Base-by-base conservation (phyloP, 2,888 invertebrate genomes). In the Timandra comae region DNA sequence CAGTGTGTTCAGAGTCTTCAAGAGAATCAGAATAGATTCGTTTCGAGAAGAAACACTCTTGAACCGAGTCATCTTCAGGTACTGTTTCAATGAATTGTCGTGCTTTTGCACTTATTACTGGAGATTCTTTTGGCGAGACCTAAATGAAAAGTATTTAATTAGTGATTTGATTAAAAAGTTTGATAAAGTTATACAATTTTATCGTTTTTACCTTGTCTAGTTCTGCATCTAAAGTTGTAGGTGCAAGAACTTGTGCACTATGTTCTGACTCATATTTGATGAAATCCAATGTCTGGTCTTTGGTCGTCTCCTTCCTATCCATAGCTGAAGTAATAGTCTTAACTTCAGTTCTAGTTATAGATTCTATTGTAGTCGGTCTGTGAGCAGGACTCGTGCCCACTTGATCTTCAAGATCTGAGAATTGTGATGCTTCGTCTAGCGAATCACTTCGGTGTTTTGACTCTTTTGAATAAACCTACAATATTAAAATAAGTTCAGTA, bases 1-100 rank as follows among this genome's bases (percentile, higher is more conserved):
- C 86, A 1, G 84, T 74, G 24, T 86, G 81, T 46, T 87, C 86
- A 1, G 86, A 86, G 44, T 87, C 86, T 61, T 87, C 86, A 35
- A 87, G 56, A 0, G 86, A 87, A 46, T 87, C 86, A 1, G 86
- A 87, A 37, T 87, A 87, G 26, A 87, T 87, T 10, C 86, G 69
- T 52, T 86, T 86, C 0, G 86, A 87, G 45, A 87, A 87, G 61
- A 87, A 87, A 35, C 86, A 86, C 62, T 87, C 86, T 55, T 86
- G 86, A 4, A 86, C 86, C 3, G 86, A 86, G 49, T 86, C 86
- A 52, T 86, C 86, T 65, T 87, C 86, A 3, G 86, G 86, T n/a
- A 86, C 86, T 4, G 86, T 86, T 53, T 87, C 86, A 41, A 87
- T 87, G 41, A 87, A 87, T 39, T 86, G 86, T 1, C 86, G 69